Evolutionary conservation across 2,113 vertebrate genomes (phyloP).

Genomic region (Leptobrachium leishanense): DNA sequence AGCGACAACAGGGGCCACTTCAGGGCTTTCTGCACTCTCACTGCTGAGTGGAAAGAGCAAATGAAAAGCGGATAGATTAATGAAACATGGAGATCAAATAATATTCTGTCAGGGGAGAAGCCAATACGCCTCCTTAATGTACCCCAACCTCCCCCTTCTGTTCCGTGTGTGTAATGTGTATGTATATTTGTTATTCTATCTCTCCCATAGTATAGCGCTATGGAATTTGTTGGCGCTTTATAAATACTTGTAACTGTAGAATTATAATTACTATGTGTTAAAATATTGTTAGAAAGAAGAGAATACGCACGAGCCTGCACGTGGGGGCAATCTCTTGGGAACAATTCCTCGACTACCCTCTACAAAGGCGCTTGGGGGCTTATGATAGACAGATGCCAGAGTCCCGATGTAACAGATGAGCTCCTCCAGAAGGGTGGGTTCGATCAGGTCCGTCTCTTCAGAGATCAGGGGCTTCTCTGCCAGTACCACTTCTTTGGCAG

Average conservation of each 20-base stretch:
- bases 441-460: slow-evolving; percentile 95
- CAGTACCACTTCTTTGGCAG: slow-evolving; percentile 95
- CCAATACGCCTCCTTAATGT: too few species aligned
- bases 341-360: slow-evolving; percentile 91
- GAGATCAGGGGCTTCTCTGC: slow-evolving; percentile 97
- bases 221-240: too few species aligned
- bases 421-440: slow-evolving; percentile 93
- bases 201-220: too few species aligned
- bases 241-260: too few species aligned
- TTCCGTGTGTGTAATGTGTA: too few species aligned
- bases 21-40: slow-evolving; percentile 85
- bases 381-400: slow-evolving; percentile 95
- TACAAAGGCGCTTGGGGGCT: slow-evolving; percentile 94
- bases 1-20: slow-evolving; percentile 64
- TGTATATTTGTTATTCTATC: too few species aligned
- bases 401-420: slow-evolving; percentile 89
- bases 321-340: slow-evolving; percentile 86
- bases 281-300: too few species aligned
- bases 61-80: background rate
- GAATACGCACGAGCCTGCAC: slow-evolving; percentile 86
- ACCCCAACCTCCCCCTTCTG: too few species aligned
- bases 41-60: slow-evolving; percentile 63
- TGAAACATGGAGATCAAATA: too few species aligned
- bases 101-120: too few species aligned
- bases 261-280: too few species aligned